Evolutionary conservation across 2,797 vertebrate species (phyloP), one percentile per base, ranked within the genome.

Genomic region (Uromys caudimaculatus): DNA sequence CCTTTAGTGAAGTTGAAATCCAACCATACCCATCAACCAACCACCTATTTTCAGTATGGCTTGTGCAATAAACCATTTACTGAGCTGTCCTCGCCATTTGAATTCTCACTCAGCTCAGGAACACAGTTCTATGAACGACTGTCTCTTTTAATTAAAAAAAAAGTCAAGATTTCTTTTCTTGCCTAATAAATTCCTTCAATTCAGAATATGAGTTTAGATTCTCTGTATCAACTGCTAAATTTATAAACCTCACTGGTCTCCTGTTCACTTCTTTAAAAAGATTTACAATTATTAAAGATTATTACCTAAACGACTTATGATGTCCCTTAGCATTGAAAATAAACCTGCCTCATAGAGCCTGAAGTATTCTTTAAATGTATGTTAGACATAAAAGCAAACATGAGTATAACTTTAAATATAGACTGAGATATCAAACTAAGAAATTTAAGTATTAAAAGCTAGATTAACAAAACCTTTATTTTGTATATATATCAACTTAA

Each of bases 401-500:
- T n/a, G 77, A 56, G 9, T 78, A 16, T 78, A 50, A 94, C 24
- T 71, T 88, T 2, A 93, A 96, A 73, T 56, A 29, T 11, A 90
- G 6, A 2, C 47, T 58, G 21, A 95, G 21, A 85, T 5, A 71
- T 60, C 75, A 91, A 87, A 76, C 19, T 58, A 23, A 60, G 23
- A 89, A 91, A 76, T 8, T 41, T 76, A 90, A 60, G 11, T 75
- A 47, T 87, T 75, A 88, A 94, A 95, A 76, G 8, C 4, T 54
- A 69, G 38, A 24, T 89, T 67, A 67, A 73, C 71, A 93, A 54
- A 90, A 44, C 73, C 67, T 90, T 89, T 58, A 92, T 90, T 92
- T 86, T 69, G 27, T 52, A 83, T 67, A 62, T 79, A 75, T 79
- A 75, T 73, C 81, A 54, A 78, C 16, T 58, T 47, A 89, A 62